These are phyloP conservation scores for Andricus curvator DNA, from an alignment of 2,888 invertebrate genomes.

Conservation along the genomic window DNA sequence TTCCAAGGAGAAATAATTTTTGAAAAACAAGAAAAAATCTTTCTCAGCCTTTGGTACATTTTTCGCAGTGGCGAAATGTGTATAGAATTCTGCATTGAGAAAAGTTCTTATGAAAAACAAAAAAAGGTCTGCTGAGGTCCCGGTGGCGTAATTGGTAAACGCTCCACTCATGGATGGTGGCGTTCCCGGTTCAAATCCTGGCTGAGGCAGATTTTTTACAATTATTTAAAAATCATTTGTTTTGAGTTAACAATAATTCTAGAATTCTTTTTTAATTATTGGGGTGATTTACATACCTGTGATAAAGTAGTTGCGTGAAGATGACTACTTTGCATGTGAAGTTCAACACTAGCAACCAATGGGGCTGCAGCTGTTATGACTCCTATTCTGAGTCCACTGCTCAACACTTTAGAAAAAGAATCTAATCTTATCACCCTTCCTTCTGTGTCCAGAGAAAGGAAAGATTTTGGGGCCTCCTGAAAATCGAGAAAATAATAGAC, in stretches of 20 bases:
- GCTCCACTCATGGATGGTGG: too few species aligned
- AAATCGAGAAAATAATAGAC: constrained; percentile 16
- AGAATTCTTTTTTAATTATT: background rate
- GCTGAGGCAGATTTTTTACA: too few species aligned
- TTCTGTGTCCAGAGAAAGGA: constrained; percentile 87
- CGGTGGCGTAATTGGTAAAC: too few species aligned
- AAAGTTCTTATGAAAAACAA: too few species aligned
- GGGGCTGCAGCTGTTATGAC: constrained; percentile 86
- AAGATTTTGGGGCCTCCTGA: constrained; percentile 82
- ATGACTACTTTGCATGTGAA: constrained; percentile 86
- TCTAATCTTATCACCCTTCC: constrained; percentile 88
- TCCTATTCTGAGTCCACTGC: constrained; percentile 86
- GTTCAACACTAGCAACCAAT: constrained; percentile 82
- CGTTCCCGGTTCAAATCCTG: too few species aligned
- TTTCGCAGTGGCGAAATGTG: too few species aligned
- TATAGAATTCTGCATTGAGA: too few species aligned
- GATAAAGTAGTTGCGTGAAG: constrained; percentile 84
- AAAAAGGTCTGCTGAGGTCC: too few species aligned
- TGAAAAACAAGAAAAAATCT: too few species aligned
- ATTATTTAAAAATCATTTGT: background rate
- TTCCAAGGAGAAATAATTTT: too few species aligned
- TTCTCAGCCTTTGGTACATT: too few species aligned
- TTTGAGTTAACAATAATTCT: constrained; percentile 31
- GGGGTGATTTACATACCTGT: constrained; percentile 80
- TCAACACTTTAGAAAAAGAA: constrained; percentile 88